Base-by-base conservation (phyloP, 2,888 invertebrate species). In the Meghimatium bilineatum region DNA sequence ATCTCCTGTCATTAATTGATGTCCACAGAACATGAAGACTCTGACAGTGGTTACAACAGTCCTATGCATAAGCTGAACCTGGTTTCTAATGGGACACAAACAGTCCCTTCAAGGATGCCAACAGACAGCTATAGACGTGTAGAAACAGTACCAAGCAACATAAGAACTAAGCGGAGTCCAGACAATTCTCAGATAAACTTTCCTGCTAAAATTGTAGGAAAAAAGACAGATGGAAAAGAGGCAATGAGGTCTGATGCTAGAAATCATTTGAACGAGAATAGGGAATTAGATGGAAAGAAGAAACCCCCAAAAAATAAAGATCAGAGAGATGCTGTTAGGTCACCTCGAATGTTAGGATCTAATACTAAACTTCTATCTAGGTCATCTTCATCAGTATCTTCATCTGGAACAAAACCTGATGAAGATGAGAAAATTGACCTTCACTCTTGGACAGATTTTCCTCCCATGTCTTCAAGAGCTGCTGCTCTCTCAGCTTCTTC, bases 41-140 rank as follows among this genome's bases (percentile, higher is more conserved):
- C 90, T 0, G 92, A 92, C 88, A 91, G 90, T 82, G 92, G 92
- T n/a, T 92, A 92, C 87, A 91, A 89, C 84, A 91, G 91, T 81
- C 92, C 91, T 3, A 84, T 90, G 44, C 91, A 92, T 79, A 86
- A 90, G 32, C 87, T 89, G 44, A 92, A 92, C 84, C 88, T 91
- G 52, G 89, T 90, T 10, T 90, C 91, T 20, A 91, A 86, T 75
- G 90, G 89, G 32, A 90, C 89, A 0, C 88, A 89, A 60, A 83
- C 85, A 0, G 82, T 82, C 14, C 84, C 83, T 14, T 76, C 76
- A 23, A 60, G 36, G 26, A 36, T 83, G 38, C 52, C 49, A 6
- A n/a, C 63, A 44, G 69, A 38, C 63, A 20, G 32, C 32, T 36
- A n/a, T 23, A 34, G 56, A 23, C 17, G 8, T 5, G 29, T 26